A percentile compares a stretch with the other conserved stretches of the same genome.
phyloP scores from a whole-genome alignment of 2,888 invertebrate genomes.

The Mesorhabditis sp. region DNA sequence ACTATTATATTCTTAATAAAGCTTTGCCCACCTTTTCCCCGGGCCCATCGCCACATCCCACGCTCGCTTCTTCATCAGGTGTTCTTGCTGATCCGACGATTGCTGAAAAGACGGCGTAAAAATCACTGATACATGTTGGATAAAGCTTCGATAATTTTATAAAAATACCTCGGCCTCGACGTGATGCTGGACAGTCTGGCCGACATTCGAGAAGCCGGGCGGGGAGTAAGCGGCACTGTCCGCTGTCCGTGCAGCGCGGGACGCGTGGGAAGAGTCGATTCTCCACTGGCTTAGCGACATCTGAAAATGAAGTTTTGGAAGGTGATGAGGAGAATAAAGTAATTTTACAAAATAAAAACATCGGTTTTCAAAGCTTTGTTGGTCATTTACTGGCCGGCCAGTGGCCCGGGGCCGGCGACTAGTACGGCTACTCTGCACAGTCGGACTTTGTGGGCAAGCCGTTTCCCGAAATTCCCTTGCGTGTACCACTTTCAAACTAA shows the following conservation, averaged over 20 bases:
- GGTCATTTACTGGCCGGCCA: too few relatives aligned
- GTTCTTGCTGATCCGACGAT: constrained; percentile 50
- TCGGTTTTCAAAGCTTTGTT: too few relatives aligned
- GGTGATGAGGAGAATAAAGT: too few relatives aligned
- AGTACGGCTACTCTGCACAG: too few relatives aligned
- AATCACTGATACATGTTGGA: neutral
- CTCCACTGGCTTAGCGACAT: constrained; percentile 30
- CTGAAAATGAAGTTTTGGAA: neutral
- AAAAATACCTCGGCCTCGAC: constrained; percentile 16
- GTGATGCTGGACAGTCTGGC: constrained; percentile 34
- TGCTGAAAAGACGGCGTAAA: constrained; percentile 16
- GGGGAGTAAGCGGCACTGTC: constrained; percentile 39
- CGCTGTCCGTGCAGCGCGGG: constrained; percentile 22
- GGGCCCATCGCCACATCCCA: constrained; percentile 58
- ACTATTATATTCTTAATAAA: neutral
- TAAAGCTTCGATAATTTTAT: neutral
- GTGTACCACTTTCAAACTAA: too few relatives aligned
- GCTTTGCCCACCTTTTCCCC: constrained; percentile 28
- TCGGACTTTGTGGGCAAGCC: too few relatives aligned
- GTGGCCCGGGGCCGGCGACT: too few relatives aligned
- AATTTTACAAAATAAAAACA: too few relatives aligned
- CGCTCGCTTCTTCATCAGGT: constrained; percentile 53
- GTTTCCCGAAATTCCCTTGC: too few relatives aligned
- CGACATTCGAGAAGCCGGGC: constrained; percentile 47
- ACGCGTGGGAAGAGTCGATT: constrained; percentile 28